phyloP scores from a whole-genome alignment of 2,888 invertebrate genomes.

The Macrophya annulata region DNA sequence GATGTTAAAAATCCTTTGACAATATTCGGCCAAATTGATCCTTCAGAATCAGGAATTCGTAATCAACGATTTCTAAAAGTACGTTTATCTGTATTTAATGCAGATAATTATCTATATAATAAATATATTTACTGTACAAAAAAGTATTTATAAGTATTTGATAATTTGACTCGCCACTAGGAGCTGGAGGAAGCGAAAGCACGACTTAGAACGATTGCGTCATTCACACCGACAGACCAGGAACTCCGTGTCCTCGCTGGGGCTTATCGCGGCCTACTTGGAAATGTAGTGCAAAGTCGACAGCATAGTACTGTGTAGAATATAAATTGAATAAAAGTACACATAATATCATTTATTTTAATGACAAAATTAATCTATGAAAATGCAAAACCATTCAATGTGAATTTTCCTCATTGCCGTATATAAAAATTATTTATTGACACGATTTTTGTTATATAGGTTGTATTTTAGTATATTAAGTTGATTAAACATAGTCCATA shows the following conservation, averaged over 20 bases:
- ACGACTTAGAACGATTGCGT: constrained; percentile 73
- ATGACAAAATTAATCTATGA: neutral
- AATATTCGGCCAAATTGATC: constrained; percentile 60
- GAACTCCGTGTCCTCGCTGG: constrained; percentile 70
- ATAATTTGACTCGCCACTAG: constrained; percentile 61
- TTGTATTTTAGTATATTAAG: too few species aligned
- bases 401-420: neutral
- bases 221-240: constrained; percentile 74
- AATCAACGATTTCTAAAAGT: constrained; percentile 74
- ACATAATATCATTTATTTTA: neutral
- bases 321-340: neutral
- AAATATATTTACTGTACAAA: neutral
- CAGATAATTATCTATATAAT: neutral
- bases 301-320: neutral
- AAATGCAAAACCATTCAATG: neutral
- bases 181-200: constrained; percentile 73
- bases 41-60: constrained; percentile 67
- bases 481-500: neutral
- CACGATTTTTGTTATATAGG: too few species aligned
- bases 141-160: constrained; percentile 2
- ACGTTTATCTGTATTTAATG: constrained; percentile 1
- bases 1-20: neutral
- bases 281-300: constrained; percentile 49
- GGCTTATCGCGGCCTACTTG: constrained; percentile 68
- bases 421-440: neutral